phyloP scores from a whole-genome alignment of 2,113 vertebrate genomes.

The Ceuthmochares aereus region DNA sequence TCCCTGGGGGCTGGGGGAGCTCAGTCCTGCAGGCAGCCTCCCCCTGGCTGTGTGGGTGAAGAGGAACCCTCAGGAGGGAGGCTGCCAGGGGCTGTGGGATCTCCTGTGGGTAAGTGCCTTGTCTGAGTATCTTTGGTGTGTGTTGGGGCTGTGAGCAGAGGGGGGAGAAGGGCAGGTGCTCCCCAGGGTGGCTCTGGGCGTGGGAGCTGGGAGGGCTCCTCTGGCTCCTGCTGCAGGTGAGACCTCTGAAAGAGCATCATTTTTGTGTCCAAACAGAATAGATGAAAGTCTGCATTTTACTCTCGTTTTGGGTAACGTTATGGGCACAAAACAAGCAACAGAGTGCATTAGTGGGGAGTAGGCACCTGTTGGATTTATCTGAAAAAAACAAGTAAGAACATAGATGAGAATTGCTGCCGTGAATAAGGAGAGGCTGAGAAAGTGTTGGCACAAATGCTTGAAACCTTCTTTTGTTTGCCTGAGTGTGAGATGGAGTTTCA shows the following conservation, averaged over 20 bases:
- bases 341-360: accelerated
- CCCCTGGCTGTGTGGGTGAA: no score
- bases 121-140: accelerated
- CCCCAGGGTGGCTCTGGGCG: not conserved
- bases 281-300: not conserved
- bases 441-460: not conserved
- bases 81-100: not conserved
- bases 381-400: not conserved
- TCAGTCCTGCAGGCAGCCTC: no score
- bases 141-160: not conserved
- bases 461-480: not conserved
- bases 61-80: not conserved
- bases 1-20: not conserved
- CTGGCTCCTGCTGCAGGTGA: not conserved
- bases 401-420: not conserved
- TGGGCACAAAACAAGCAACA: accelerated
- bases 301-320: accelerated
- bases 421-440: not conserved
- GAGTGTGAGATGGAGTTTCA: no score
- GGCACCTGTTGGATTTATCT: not conserved
- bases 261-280: no score
- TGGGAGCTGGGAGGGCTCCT: not conserved
- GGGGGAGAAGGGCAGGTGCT: not conserved
- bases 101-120: accelerated
- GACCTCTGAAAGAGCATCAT: accelerated